Evolutionary conservation across 2,113 vertebrate genomes (phyloP), one percentile per base, ranked within the genome.

Genomic region (Sander vitreus): DNA sequence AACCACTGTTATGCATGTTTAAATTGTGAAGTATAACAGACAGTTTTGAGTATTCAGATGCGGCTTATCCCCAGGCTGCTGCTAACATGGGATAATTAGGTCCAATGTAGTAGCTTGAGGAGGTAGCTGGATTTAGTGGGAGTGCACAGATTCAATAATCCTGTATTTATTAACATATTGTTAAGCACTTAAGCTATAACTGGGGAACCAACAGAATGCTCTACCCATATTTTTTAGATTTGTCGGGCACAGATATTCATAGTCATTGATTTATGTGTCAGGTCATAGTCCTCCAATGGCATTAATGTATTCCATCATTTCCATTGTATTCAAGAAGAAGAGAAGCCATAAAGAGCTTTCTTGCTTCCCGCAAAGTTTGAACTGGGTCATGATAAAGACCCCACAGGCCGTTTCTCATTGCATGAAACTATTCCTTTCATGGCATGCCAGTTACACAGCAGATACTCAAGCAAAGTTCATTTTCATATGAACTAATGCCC

Each of bases 231-330:
- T 80, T 71, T 89, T 67, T 77, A 53, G 76, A 85, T 93, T 91
- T 88, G 82, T 91, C 62, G 39, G 75, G 79, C 80, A 85, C 58
- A 91, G 10, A 43, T 89, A 89, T 93, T 91, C 75, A 90, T 92
- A 87, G 79, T 72, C 83, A 91, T 88, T 88, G 89, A 94, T 94
- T 94, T 90, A 83, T 84, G 87, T 91, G 90, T 89, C 80, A 81
- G 92, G 93, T 94, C 92, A 92, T 60, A 87, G 83, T 75, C 60
- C 83, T 91, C 82, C 69, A 85, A 65, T 88, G 86, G 72, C 83
- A 63, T 90, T 93, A 90, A 94, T 91, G 82, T 92, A 94, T 94
- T 93, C 90, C 77, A 81, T 80, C 84, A 67, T 89, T 92, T 92
- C 80, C 76, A 60, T 86, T 84, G 80, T 83, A 70, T 78, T 86